These are phyloP conservation scores for Anorthoa munda DNA, from an alignment of 2,888 invertebrate genomes.

Conservation along the genomic window DNA sequence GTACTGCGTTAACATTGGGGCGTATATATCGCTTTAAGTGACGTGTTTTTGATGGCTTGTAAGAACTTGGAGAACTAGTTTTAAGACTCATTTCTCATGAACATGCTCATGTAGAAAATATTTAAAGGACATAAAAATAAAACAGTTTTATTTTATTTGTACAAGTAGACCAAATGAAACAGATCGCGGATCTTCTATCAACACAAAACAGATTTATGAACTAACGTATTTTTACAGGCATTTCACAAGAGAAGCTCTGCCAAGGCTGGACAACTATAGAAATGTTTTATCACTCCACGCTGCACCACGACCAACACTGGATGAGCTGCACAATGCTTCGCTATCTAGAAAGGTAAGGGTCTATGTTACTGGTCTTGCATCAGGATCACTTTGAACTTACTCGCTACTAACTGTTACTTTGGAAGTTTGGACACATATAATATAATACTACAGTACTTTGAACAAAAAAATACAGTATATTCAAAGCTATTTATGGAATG, in stretches of 20 bases:
- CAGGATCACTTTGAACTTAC: neutral
- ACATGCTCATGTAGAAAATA: neutral
- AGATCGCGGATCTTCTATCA: slow-evolving; percentile 1
- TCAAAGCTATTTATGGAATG: neutral
- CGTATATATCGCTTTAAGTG: too few relatives aligned
- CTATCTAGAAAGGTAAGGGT: slow-evolving; percentile 94
- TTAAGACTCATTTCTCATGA: neutral
- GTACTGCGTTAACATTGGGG: too few relatives aligned
- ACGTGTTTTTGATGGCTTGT: neutral
- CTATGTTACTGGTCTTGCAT: neutral
- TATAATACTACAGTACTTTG: too few relatives aligned
- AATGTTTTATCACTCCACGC: slow-evolving; percentile 97
- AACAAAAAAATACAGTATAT: neutral
- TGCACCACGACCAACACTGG: slow-evolving; percentile 96
- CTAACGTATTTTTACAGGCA: slow-evolving; percentile 89
- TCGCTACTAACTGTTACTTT: neutral
- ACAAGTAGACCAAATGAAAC: neutral
- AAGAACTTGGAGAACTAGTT: too few relatives aligned
- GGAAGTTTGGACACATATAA: too few relatives aligned
- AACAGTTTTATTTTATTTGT: neutral
- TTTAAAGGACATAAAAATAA: neutral
- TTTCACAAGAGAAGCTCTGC: slow-evolving; percentile 96
- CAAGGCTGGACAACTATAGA: slow-evolving; percentile 96
- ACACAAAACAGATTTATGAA: slow-evolving; percentile 22
- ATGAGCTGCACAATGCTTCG: slow-evolving; percentile 96